A percentile compares a stretch with the other conserved stretches of the same genome.
Conservation (phyloP, 2,113 vertebrate genomes). For the Rostratula benghalensis region DNA sequence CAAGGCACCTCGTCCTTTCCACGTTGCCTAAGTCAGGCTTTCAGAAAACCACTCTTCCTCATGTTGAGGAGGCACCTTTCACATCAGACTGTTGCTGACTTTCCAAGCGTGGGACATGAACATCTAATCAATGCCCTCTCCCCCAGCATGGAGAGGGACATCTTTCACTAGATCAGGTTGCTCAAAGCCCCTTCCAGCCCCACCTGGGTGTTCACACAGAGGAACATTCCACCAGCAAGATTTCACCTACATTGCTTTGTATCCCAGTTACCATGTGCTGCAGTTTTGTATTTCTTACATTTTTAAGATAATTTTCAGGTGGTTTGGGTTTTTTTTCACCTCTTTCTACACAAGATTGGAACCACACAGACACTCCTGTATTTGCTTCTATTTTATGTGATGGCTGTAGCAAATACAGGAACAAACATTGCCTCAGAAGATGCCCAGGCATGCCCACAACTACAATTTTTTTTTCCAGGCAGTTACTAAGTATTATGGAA, state of each 20-base stretch:
- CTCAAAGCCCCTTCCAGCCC: background rate
- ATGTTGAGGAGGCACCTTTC: background rate
- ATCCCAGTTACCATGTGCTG: background rate
- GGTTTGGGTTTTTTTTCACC: background rate
- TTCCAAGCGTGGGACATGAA: background rate
- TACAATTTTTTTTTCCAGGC: background rate
- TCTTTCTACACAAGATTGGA: background rate
- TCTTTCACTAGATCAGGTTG: background rate
- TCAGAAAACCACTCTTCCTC: background rate
- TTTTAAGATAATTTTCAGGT: background rate
- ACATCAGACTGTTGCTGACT: background rate
- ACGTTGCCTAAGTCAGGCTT: background rate
- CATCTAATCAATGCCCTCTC: background rate
- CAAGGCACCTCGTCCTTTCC: accelerated
- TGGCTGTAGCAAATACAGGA: background rate
- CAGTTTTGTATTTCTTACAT: background rate
- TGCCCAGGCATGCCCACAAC: background rate
- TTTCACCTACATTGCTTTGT: background rate
- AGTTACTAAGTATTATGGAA: background rate
- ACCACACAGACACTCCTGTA: background rate
- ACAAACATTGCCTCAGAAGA: background rate
- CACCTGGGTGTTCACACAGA: background rate
- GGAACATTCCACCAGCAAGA: background rate
- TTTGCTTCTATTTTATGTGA: background rate
- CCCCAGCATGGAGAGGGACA: background rate